phyloP scores from a whole-genome alignment of 2,888 invertebrate species.

The Tinea pellionella region DNA sequence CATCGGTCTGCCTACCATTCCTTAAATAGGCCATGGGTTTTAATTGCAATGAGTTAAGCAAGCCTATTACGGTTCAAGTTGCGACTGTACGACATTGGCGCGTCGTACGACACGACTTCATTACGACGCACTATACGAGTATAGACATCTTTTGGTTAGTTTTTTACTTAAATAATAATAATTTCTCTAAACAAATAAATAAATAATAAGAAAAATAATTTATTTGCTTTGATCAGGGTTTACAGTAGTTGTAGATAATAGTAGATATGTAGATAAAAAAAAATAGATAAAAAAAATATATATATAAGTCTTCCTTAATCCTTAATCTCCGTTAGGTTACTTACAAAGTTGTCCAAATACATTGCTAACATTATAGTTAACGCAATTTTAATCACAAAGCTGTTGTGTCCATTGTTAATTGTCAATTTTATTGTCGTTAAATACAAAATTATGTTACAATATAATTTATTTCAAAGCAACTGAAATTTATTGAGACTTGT shows the following conservation, averaged over 20 bases:
- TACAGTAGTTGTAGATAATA: no score
- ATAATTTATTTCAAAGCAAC: slow-evolving; percentile 17
- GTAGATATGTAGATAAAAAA: no score
- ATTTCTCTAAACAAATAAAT: no score
- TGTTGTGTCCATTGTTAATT: background rate
- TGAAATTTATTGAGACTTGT: slow-evolving; percentile 7
- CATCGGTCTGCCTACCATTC: no score
- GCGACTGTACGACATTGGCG: background rate
- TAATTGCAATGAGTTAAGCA: slow-evolving; percentile 19
- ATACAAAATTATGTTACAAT: slow-evolving; percentile 9
- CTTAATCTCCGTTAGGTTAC: no score
- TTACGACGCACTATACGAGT: no score
- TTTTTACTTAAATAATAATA: background rate
- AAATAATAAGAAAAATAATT: no score
- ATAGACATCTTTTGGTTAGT: background rate
- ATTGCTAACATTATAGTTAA: background rate
- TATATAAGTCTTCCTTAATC: no score
- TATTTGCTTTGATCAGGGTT: no score
- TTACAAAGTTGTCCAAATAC: no score
- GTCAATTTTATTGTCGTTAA: background rate
- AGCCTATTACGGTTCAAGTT: slow-evolving; percentile 14
- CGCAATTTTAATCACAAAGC: background rate
- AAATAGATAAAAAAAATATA: no score
- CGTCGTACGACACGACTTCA: background rate
- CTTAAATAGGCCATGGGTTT: slow-evolving; percentile 14